These are phyloP conservation scores for Ectropis grisescens DNA, from an alignment of 1,140 invertebrate genomes.

Conservation along the genomic window DNA sequence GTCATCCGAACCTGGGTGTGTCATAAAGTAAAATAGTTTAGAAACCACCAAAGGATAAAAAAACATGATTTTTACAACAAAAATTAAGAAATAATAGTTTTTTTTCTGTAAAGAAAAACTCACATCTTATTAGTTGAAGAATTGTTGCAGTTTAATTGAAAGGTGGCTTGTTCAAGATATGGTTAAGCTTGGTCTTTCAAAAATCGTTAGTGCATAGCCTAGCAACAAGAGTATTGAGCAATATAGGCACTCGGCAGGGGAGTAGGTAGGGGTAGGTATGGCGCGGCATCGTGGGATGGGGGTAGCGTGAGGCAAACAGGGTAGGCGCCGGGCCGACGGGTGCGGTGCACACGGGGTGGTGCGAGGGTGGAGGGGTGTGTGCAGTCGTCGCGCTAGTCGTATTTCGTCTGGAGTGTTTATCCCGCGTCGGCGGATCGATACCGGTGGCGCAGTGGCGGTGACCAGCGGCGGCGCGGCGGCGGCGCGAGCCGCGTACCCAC, in stretches of 20 bases:
- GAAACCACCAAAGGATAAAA: too few relatives aligned
- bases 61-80: too few relatives aligned
- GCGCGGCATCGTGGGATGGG: constrained; percentile 15
- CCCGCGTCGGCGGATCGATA: constrained; percentile 64
- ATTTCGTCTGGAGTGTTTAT: constrained; percentile 68
- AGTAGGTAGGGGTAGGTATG: constrained; percentile 23
- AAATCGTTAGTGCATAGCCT: constrained; percentile 5
- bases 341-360: constrained; percentile 30
- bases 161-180: too few relatives aligned
- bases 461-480: constrained; percentile 44
- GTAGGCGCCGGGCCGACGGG: constrained; percentile 33
- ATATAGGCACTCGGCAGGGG: constrained; percentile 26
- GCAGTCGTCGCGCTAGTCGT: constrained; percentile 59
- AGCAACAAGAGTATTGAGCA: constrained; percentile 9
- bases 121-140: too few relatives aligned
- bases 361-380: constrained; percentile 32
- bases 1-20: too few relatives aligned
- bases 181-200: too few relatives aligned
- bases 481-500: constrained; percentile 46
- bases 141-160: too few relatives aligned
- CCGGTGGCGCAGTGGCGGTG: constrained; percentile 62
- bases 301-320: constrained; percentile 10
- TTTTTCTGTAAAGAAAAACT: too few relatives aligned
- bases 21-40: too few relatives aligned
- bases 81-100: too few relatives aligned